A percentile compares a stretch with the other conserved stretches of the same genome.
These are phyloP conservation scores for Leptura quadrifasciata DNA, from an alignment of 2,888 invertebrate genomes.

Conservation along the genomic window DNA sequence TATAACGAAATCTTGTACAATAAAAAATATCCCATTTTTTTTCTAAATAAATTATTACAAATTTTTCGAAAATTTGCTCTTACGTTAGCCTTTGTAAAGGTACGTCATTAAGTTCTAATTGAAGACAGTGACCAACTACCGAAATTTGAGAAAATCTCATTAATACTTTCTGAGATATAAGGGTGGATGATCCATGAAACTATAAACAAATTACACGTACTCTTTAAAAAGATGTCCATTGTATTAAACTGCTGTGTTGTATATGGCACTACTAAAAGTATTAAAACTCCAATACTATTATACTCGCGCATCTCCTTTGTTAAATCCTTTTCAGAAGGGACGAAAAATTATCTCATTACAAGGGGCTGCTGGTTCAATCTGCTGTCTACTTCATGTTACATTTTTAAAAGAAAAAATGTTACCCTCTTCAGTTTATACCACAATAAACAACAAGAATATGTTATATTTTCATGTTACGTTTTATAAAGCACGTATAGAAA, in stretches of 20 bases:
- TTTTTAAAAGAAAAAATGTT: constrained; percentile 16
- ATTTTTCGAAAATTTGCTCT: too few relatives aligned
- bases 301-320: neutral
- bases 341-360: neutral
- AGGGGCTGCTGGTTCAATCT: neutral
- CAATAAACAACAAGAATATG: constrained; percentile 14
- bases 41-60: too few relatives aligned
- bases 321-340: neutral
- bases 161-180: too few relatives aligned
- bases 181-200: too few relatives aligned
- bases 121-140: too few relatives aligned
- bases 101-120: too few relatives aligned
- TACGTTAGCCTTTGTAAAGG: too few relatives aligned
- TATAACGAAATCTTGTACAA: too few relatives aligned
- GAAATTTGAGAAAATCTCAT: too few relatives aligned
- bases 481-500: constrained; percentile 17
- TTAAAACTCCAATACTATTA: neutral
- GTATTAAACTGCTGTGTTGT: neutral
- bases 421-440: constrained; percentile 16
- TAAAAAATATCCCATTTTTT: too few relatives aligned
- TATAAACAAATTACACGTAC: too few relatives aligned
- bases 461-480: constrained; percentile 3
- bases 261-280: neutral
- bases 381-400: constrained; percentile 10
- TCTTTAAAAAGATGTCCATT: neutral